Conservation (phyloP, 2,888 invertebrate species). For the Drosophila glabriapex region DNA sequence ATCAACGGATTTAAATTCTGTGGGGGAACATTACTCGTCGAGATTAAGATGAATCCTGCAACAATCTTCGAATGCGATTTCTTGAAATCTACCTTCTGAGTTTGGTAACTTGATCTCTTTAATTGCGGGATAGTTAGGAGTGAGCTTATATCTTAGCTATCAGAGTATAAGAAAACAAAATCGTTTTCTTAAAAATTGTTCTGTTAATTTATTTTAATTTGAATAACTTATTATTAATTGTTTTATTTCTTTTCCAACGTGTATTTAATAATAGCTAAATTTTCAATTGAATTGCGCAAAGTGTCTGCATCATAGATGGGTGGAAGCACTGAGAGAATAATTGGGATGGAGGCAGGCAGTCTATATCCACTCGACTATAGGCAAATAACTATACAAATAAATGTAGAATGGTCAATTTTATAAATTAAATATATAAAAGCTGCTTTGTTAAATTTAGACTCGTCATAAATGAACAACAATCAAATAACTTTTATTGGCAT, state of each 20-base stretch:
- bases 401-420: background rate
- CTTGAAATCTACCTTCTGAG: background rate
- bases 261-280: background rate
- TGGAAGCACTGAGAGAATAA: background rate
- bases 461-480: slow-evolving; percentile 21
- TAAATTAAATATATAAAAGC: background rate
- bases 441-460: slow-evolving; percentile 4
- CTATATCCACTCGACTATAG: background rate
- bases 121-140: background rate
- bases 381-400: background rate
- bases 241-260: background rate
- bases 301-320: background rate
- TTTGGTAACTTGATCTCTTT: background rate
- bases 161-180: no score
- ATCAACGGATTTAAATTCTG: background rate
- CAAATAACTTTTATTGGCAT: slow-evolving; percentile 19
- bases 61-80: background rate
- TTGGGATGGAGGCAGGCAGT: background rate
- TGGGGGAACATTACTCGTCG: no score
- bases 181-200: background rate
- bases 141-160: background rate
- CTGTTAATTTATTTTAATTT: background rate
- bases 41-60: background rate
- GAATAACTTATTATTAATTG: no score
- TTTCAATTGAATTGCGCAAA: background rate